Conservation (phyloP, 1,140 invertebrate species). For the Globodera ellingtonae region DNA sequence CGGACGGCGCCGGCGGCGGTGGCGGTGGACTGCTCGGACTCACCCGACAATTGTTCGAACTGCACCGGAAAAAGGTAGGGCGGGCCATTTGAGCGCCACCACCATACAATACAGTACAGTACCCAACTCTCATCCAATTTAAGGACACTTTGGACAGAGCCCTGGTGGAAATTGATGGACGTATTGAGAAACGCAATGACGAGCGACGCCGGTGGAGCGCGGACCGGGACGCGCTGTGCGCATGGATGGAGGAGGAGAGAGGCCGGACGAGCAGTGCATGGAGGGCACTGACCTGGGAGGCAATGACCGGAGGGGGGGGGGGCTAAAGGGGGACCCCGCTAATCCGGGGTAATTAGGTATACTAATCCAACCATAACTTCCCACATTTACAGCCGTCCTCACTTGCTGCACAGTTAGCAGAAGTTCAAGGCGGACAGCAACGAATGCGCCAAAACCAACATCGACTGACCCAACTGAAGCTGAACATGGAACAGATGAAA, state of each 20-base stretch:
- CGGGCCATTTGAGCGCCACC: no score
- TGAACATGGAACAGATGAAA: conserved; percentile 4
- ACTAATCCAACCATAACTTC: neutral
- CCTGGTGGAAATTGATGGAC: neutral
- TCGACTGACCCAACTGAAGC: conserved; percentile 11
- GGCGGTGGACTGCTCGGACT: neutral
- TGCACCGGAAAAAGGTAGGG: neutral
- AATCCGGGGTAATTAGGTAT: neutral
- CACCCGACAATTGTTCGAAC: conserved; percentile 1
- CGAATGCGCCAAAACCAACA: neutral
- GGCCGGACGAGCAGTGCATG: neutral
- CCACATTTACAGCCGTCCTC: conserved; percentile 11
- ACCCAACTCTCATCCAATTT: neutral
- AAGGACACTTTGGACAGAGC: conserved; percentile 19
- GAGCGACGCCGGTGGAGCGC: conserved; percentile 5
- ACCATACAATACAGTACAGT: no score
- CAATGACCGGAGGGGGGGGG: neutral
- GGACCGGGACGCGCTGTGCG: conserved; percentile 13
- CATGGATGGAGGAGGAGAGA: conserved; percentile 17
- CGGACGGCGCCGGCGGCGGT: neutral
- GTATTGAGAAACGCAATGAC: neutral
- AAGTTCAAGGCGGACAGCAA: conserved; percentile 6
- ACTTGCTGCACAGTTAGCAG: neutral
- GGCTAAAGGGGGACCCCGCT: no score
- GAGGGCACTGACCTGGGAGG: conserved; percentile 6